These are phyloP conservation scores for Synaphobranchus kaupii DNA, from an alignment of 2,797 vertebrate genomes.

Conservation along the genomic window DNA sequence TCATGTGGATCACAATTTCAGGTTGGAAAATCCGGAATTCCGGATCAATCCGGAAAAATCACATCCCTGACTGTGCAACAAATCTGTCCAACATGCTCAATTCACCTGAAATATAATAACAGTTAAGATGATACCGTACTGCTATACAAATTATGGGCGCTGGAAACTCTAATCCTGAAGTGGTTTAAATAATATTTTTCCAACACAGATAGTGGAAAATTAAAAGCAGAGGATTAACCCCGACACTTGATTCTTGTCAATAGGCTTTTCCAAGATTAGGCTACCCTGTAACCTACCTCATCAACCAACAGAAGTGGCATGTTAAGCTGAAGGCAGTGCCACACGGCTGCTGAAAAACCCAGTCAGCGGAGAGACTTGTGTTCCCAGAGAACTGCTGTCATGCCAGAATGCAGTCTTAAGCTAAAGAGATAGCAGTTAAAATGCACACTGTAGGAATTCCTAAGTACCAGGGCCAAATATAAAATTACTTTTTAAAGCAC, in stretches of 20 bases:
- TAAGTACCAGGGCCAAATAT: background rate
- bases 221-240: conserved; percentile 54
- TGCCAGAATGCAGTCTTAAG: background rate
- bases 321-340: conserved; percentile 41
- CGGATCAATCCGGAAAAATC: too few species aligned
- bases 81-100: background rate
- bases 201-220: conserved; percentile 42
- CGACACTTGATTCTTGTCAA: conserved; percentile 49
- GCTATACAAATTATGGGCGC: background rate
- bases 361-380: conserved; percentile 41
- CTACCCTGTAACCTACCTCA: conserved; percentile 40
- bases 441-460: background rate
- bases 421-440: background rate
- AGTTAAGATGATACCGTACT: background rate
- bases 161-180: background rate
- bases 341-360: conserved; percentile 36
- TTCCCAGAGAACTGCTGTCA: background rate
- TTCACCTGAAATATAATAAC: too few species aligned
- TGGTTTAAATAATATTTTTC: background rate
- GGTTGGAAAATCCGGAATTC: too few species aligned
- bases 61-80: background rate
- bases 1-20: too few species aligned
- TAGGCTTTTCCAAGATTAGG: conserved; percentile 51
- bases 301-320: conserved; percentile 42
- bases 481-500: background rate